Conservation (phyloP, 2,888 invertebrate genomes). For the Eucera pruinosa region DNA sequence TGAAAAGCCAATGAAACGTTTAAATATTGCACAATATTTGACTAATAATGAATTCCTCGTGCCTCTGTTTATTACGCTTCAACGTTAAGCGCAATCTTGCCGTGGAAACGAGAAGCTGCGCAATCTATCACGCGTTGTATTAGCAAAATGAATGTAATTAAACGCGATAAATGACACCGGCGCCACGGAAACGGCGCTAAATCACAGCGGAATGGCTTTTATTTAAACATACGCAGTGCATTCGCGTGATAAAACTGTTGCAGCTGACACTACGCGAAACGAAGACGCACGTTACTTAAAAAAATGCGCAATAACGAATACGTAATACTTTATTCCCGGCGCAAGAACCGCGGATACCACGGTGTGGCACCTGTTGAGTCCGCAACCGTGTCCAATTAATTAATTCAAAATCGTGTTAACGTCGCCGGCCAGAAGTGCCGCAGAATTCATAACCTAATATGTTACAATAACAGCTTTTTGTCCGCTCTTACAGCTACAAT, state of each 20-base stretch:
- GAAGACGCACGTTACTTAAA: slow-evolving; percentile 24
- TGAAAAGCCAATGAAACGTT: no score
- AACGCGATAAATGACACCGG: slow-evolving; percentile 20
- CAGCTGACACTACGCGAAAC: slow-evolving; percentile 23
- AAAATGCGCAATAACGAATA: slow-evolving; percentile 22
- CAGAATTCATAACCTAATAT: slow-evolving; percentile 39
- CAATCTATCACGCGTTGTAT: background rate
- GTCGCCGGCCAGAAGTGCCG: slow-evolving; percentile 9
- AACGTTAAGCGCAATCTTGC: background rate
- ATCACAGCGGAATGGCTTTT: slow-evolving; percentile 31
- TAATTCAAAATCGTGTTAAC: slow-evolving; percentile 60
- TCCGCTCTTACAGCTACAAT: slow-evolving; percentile 10
- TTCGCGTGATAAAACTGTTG: slow-evolving; percentile 22
- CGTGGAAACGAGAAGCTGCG: background rate
- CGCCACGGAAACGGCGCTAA: slow-evolving; percentile 22
- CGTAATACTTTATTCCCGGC: slow-evolving; percentile 11
- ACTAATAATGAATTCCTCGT: background rate
- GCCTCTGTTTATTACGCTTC: background rate
- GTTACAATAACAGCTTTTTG: slow-evolving; percentile 27
- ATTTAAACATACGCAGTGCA: slow-evolving; percentile 7
- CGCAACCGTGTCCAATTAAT: slow-evolving; percentile 57
- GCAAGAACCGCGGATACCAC: background rate
- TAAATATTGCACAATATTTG: background rate
- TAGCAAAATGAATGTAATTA: slow-evolving; percentile 41
- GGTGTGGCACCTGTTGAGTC: slow-evolving; percentile 68